phyloP scores from a whole-genome alignment of 2,888 invertebrate species.

The Diachrysia chrysitis region DNA sequence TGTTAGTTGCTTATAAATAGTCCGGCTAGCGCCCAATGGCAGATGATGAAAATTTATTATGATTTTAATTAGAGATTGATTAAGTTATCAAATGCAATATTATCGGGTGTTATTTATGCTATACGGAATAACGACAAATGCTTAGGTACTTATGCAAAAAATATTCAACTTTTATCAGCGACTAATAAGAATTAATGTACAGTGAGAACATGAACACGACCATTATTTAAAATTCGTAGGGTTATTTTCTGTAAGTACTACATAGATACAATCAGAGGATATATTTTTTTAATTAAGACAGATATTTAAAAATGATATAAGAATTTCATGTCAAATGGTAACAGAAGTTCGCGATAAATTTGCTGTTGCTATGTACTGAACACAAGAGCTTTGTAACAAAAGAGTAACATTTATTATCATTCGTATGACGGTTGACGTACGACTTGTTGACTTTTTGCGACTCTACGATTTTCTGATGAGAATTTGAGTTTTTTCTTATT shows the following conservation, averaged over 20 bases:
- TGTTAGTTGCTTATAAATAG: slow-evolving; percentile 11
- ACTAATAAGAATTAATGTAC: no score
- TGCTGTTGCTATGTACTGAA: not conserved
- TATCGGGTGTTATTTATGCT: not conserved
- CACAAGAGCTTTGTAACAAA: not conserved
- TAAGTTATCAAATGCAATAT: not conserved
- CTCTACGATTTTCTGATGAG: not conserved
- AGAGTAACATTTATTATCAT: not conserved
- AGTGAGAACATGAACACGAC: no score
- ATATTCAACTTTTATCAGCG: no score
- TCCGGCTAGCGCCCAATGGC: not conserved
- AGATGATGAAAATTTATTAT: slow-evolving; percentile 12
- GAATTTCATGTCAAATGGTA: not conserved
- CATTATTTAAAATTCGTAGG: no score
- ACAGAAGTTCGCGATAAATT: no score
- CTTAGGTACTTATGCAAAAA: no score
- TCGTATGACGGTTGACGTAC: not conserved
- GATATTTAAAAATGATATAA: not conserved
- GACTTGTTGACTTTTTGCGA: not conserved
- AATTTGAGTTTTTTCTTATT: not conserved
- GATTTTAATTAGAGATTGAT: slow-evolving; percentile 27
- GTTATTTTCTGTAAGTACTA: no score
- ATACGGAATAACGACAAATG: not conserved
- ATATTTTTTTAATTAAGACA: no score
- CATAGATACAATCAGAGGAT: no score